Evolutionary conservation across 1,140 invertebrate genomes (phyloP).

Genomic region (Leptoteleia sp.): DNA sequence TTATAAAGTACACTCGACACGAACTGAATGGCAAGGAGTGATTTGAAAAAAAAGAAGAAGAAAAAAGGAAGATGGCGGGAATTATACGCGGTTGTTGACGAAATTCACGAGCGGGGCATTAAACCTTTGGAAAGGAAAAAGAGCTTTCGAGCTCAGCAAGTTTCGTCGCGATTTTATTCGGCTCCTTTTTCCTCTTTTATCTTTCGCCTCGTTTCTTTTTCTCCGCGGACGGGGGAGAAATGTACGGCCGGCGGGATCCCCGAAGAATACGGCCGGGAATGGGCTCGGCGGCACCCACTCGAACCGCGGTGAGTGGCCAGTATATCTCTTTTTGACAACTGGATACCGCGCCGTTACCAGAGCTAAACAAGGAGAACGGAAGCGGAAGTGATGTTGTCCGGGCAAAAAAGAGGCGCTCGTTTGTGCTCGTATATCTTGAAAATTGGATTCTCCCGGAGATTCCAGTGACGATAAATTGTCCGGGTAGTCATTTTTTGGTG

Average conservation of each 20-base stretch:
- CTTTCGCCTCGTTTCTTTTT: too few relatives aligned
- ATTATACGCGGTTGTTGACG: slow-evolving; percentile 12
- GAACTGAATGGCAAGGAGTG: too few relatives aligned
- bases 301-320: slow-evolving; percentile 45
- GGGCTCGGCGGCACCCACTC: slow-evolving; percentile 27
- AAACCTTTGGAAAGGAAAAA: slow-evolving; percentile 22
- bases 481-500: slow-evolving; percentile 28
- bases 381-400: slow-evolving; percentile 38
- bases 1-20: too few relatives aligned
- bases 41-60: too few relatives aligned
- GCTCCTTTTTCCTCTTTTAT: slow-evolving; percentile 4
- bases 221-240: slow-evolving; percentile 24
- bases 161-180: slow-evolving; percentile 49
- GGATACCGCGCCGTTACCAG: slow-evolving; percentile 41
- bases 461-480: slow-evolving; percentile 50
- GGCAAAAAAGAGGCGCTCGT: slow-evolving; percentile 47
- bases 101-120: slow-evolving; percentile 20
- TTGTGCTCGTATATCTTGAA: slow-evolving; percentile 58
- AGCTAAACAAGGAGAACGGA: slow-evolving; percentile 54
- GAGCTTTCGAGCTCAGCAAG: slow-evolving; percentile 31
- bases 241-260: slow-evolving; percentile 32
- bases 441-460: slow-evolving; percentile 57
- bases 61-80: too few relatives aligned
- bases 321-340: slow-evolving; percentile 65
- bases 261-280: slow-evolving; percentile 34